phyloP scores from a whole-genome alignment of 2,888 invertebrate genomes.

The Conomelus anceps region DNA sequence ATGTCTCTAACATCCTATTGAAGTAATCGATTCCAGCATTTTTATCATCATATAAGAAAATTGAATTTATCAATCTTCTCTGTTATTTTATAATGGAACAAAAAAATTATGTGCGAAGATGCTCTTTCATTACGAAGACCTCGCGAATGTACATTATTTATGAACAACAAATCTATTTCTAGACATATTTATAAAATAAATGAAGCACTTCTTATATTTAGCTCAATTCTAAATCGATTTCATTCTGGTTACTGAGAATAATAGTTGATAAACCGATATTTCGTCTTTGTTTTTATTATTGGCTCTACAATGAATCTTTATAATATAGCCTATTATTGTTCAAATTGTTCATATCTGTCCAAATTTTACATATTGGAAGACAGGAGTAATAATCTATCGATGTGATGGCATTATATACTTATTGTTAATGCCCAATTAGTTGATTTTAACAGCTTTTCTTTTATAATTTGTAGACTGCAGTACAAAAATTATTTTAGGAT shows the following conservation, averaged over 20 bases:
- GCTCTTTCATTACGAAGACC: background rate
- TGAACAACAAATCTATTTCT: background rate
- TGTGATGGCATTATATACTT: background rate
- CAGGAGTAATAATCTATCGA: background rate
- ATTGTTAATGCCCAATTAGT: background rate
- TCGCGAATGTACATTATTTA: background rate
- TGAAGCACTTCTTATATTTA: background rate
- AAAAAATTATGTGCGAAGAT: background rate
- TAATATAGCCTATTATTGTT: background rate
- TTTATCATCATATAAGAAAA: too few relatives aligned
- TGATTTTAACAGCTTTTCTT: background rate
- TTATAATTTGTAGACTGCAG: background rate
- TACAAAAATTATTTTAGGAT: background rate
- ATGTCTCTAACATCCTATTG: background rate
- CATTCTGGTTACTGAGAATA: too few relatives aligned
- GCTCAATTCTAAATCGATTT: background rate
- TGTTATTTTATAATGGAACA: background rate
- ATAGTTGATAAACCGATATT: background rate
- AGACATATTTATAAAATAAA: background rate
- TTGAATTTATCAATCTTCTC: too few relatives aligned
- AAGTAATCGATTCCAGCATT: too few relatives aligned
- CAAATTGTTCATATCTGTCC: too few relatives aligned
- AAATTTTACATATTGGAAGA: background rate
- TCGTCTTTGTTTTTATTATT: background rate
- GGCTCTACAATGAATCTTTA: background rate